Conservation (phyloP, 2,797 vertebrate genomes). For the Syngnathus acus region DNA sequence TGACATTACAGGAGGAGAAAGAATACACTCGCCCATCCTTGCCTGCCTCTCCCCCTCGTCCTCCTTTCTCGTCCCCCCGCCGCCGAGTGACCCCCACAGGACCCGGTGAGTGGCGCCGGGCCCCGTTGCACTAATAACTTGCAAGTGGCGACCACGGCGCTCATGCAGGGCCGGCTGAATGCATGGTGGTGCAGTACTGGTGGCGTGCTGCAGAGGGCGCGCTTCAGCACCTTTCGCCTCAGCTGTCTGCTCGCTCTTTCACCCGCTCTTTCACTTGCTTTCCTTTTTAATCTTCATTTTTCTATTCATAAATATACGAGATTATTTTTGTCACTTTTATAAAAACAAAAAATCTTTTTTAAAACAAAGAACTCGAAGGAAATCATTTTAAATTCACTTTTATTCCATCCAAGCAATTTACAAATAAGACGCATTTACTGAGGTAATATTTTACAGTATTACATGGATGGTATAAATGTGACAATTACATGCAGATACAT, state of each 20-base stretch:
- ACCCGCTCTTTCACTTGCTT: too few species aligned
- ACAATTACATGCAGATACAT: too few species aligned
- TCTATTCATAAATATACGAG: background rate
- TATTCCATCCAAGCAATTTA: too few species aligned
- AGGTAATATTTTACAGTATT: too few species aligned
- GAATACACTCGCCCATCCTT: background rate
- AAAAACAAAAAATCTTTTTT: background rate
- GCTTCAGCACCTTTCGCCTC: background rate
- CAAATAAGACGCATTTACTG: too few species aligned
- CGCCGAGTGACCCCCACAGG: slow-evolving; percentile 5
- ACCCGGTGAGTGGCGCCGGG: slow-evolving; percentile 7
- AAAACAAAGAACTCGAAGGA: background rate
- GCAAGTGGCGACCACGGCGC: background rate
- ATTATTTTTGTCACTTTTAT: background rate
- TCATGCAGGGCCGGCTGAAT: background rate
- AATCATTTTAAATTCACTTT: background rate
- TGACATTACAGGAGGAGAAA: slow-evolving; percentile 3
- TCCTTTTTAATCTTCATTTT: background rate
- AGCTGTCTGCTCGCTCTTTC: background rate
- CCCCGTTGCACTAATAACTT: background rate
- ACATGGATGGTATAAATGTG: too few species aligned
- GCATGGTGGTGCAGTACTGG: background rate
- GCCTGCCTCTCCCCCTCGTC: background rate
- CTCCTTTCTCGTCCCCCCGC: background rate
- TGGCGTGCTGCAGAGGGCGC: background rate